Evolutionary conservation across 2,113 vertebrate species (phyloP), one percentile per base, ranked within the genome.

Genomic region (Aviceda subcristata): DNA sequence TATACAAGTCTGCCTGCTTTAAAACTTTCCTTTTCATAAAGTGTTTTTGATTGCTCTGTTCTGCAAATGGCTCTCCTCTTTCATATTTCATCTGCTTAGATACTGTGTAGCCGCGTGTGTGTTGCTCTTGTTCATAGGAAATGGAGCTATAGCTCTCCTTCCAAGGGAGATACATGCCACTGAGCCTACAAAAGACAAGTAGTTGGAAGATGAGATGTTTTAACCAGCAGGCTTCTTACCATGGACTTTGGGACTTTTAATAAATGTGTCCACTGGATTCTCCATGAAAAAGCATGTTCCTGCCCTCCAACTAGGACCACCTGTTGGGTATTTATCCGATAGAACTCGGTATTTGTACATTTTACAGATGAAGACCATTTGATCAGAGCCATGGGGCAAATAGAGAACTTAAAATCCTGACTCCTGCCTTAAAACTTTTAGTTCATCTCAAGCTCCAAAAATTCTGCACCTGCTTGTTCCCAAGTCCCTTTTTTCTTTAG

Each of bases 351-450:
- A 6, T 93, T 92, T 95, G 59, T 87, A 3, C 71, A 18, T 90
- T 86, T 79, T 39, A 90, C 94, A 90, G 72, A 8, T 16, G 18
- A 55, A 84, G 51, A 94, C 62, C 85, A 56, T 83, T 95, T 5
- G 17, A 69, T 73, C 92, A 88, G 89, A 98, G 93, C 96, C 87
- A 84, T 26, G 94, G 92, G 95, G 96, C 94, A 95, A 96, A 93
- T 63, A 95, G 86, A 96, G 88, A 89, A 67, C 87, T 96, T 67
- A 94, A 91, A 15, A 94, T 76, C 86, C 85, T 89, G 94, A 91
- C 84, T 95, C 95, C 96, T 97, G 96, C 97, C 94, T 97, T 97
- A 97, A 96, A 95, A 82, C 80, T 83, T 78, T 4, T 9, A 13
- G 23, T 90, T 95, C 84, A 21, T 69, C 89, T 43, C 4, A 66